Evolutionary conservation across 2,113 vertebrate species (phyloP).

Genomic region (Muscicapa adusta): DNA sequence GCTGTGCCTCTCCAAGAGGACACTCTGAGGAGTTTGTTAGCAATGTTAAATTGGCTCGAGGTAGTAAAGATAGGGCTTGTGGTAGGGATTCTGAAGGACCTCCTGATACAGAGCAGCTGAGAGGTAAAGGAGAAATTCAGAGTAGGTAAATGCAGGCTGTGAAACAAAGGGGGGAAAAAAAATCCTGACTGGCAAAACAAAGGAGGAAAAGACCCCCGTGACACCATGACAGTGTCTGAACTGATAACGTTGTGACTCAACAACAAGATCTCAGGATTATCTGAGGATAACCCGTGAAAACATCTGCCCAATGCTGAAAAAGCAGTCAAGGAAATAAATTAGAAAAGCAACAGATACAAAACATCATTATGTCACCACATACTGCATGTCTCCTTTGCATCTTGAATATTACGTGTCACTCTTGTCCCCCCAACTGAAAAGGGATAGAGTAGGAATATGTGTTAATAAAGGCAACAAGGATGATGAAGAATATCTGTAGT

Average conservation of each 20-base stretch:
- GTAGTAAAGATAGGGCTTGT: not conserved
- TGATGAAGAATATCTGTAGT: not conserved
- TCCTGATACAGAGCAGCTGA: not conserved
- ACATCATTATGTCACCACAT: not conserved
- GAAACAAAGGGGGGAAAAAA: not conserved
- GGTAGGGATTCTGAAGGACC: not conserved
- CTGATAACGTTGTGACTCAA: not conserved
- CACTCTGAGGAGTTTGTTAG: not conserved
- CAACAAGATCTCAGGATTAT: not conserved
- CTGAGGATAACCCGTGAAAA: not conserved
- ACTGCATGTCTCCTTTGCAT: not conserved
- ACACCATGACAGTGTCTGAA: not conserved
- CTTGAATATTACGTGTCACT: fast-evolving
- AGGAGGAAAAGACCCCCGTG: fast-evolving
- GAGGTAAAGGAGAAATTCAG: not conserved
- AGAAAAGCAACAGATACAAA: not conserved
- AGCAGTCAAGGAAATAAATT: not conserved
- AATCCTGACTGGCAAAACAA: not conserved
- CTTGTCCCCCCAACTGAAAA: not conserved
- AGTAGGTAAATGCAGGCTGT: not conserved
- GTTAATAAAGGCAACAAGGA: not conserved
- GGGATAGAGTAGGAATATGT: not conserved
- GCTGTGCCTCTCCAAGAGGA: not conserved
- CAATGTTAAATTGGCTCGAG: not conserved
- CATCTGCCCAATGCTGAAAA: not conserved